A percentile compares a stretch with the other conserved stretches of the same genome.
Evolutionary conservation across 92 coral and sea anemone genomes (phyloP).

Genomic region (Palythoa heliodiscus): DNA sequence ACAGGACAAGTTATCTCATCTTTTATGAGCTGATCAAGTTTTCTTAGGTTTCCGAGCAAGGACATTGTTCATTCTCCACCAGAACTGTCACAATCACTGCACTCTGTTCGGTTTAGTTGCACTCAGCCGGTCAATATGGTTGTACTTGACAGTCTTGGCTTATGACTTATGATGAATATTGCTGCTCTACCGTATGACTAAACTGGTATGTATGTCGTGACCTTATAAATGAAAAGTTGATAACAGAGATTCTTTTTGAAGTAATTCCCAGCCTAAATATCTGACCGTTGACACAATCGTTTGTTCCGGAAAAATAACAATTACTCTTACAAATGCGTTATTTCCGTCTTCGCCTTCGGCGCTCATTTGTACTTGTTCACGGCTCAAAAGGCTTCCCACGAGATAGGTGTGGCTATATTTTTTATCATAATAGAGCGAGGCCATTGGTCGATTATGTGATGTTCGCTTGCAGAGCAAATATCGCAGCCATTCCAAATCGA

Average conservation of each 20-base stretch:
- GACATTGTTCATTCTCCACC: conserved; percentile 8
- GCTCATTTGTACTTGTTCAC: no score
- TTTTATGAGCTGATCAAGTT: conserved; percentile 22
- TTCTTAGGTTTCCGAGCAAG: conserved; percentile 25
- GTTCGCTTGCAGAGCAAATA: no score
- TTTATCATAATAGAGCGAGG: no score
- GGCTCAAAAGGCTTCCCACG: no score
- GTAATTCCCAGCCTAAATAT: not conserved
- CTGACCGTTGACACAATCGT: conserved; percentile 13
- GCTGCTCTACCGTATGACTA: conserved; percentile 1
- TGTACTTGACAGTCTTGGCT: not conserved
- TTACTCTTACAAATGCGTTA: not conserved
- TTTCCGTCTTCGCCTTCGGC: no score
- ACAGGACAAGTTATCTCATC: conserved; percentile 28
- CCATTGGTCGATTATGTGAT: no score
- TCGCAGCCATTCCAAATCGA: no score
- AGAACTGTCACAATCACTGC: not conserved
- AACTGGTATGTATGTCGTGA: not conserved
- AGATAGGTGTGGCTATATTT: no score
- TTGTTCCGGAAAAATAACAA: not conserved
- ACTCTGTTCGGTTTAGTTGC: no score
- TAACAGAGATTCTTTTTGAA: conserved; percentile 6
- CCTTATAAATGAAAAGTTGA: conserved; percentile 14
- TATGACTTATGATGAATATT: not conserved
- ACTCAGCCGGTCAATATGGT: not conserved